A percentile compares a stretch with the other conserved stretches of the same genome.
Conservation (phyloP, 2,888 invertebrate genomes). For the Drosophila anomalipes region DNA sequence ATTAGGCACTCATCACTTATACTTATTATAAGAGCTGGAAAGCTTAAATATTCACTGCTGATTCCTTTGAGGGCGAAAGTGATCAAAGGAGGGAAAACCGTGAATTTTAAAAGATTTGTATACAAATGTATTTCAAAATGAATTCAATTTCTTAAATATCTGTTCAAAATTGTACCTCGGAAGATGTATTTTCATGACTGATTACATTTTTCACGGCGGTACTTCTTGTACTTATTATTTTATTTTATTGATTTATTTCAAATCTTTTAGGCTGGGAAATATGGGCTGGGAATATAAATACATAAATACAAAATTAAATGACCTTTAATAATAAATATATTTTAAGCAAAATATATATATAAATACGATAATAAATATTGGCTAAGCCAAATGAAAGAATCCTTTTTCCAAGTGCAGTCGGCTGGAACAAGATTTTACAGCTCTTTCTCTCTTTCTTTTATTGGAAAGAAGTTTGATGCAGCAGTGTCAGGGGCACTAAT, state of each 20-base stretch:
- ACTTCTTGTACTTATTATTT: not conserved
- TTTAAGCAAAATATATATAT: not conserved
- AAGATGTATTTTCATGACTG: not conserved
- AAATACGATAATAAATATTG: not conserved
- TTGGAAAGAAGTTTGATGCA: constrained; percentile 25
- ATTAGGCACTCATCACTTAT: not conserved
- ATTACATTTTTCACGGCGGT: not conserved
- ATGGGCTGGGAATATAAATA: not conserved
- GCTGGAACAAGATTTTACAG: constrained; percentile 14
- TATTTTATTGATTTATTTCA: not conserved
- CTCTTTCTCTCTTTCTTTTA: not conserved
- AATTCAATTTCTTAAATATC: not conserved
- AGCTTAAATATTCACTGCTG: not conserved
- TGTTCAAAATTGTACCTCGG: not conserved
- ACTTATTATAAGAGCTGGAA: not conserved
- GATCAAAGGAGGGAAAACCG: not conserved
- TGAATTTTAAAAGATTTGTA: not conserved
- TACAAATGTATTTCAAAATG: not conserved
- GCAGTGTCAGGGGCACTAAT: constrained; percentile 20
- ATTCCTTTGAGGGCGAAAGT: not conserved
- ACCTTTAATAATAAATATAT: too few species aligned
- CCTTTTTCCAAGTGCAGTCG: not conserved
- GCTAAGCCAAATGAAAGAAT: not conserved
- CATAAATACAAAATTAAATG: not conserved
- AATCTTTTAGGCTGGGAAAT: not conserved